Evolutionary conservation across 2,888 invertebrate species (phyloP).

Genomic region (Drosophila aldrichi): DNA sequence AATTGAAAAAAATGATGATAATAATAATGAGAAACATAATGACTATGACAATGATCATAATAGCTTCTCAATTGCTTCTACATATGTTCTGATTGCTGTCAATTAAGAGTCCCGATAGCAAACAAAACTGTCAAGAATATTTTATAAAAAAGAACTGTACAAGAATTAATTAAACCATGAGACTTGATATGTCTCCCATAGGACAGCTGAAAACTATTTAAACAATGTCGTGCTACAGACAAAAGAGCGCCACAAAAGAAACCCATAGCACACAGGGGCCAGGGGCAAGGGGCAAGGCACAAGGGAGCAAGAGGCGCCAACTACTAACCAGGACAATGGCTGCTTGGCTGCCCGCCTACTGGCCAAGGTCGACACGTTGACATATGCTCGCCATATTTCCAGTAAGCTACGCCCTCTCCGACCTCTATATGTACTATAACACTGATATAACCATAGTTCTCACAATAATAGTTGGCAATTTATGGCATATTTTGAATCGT

Average conservation of each 20-base stretch:
- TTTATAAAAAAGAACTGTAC: background rate
- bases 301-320: background rate
- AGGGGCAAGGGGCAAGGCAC: background rate
- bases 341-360: background rate
- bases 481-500: conserved; percentile 15
- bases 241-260: conserved; percentile 4
- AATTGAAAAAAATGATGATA: too few relatives aligned
- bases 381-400: conserved; percentile 42
- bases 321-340: conserved; percentile 51
- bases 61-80: background rate
- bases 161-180: conserved; percentile 1
- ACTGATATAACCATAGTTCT: conserved; percentile 4
- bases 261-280: background rate
- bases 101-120: background rate
- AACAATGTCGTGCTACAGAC: conserved; percentile 19
- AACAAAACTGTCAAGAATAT: background rate
- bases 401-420: conserved; percentile 15
- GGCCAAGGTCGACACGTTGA: conserved; percentile 50
- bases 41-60: background rate
- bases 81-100: background rate
- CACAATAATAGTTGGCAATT: conserved; percentile 28
- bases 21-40: background rate
- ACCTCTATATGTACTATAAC: background rate
- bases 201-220: background rate
- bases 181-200: background rate